Base-by-base conservation (phyloP, 2,113 vertebrate species). In the Chlamydotis undulata region DNA sequence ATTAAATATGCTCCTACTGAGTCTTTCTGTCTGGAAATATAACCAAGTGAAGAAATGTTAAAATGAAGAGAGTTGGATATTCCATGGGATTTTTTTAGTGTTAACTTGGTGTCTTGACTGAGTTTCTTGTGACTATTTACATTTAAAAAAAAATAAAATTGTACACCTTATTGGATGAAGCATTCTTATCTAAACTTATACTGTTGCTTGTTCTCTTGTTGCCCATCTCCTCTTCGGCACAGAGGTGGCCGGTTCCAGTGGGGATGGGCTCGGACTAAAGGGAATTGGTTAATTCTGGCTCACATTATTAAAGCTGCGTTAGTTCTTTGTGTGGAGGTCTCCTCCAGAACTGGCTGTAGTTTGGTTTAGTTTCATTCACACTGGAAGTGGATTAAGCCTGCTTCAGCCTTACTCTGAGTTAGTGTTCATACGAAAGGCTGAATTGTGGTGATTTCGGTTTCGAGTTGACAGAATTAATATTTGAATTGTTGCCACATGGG, bases 1-100 rank as follows among this genome's bases (percentile, higher is more conserved):
- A 96, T 96, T 92, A 96, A 96, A 95, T 91, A 43, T 92, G 97
- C 87, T 90, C 56, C 88, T 94, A 69, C 87, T 82, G 92, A 94
- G 88, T 95, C 96, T 95, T 94, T 89, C 81, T 96, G 53, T 71
- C 91, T 91, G 83, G 75, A 68, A 95, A 64, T 76, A 57, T 21
- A 96, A 63, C 33, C 63, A 61, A 90, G 91, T 65, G 71, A 89
- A 88, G 79, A 71, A 89, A 83, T 78, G 80, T 14, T 71, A 55
- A 91, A 91, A 89, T 71, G 64, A 79, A 83, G 56, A 47, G 55
- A 82, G 59, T 49, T 89, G 77, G 88, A 67, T 70, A 26, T 68
- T 88, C 73, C 21, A 9, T 64, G 67, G 14, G 49, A 17, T 22
- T 43, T 65, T 74, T 65, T 61, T 45, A 29, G 21, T 19, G 14